Evolutionary conservation across 2,888 invertebrate genomes (phyloP).

Genomic region (Xanthorhoe spadicearia): DNA sequence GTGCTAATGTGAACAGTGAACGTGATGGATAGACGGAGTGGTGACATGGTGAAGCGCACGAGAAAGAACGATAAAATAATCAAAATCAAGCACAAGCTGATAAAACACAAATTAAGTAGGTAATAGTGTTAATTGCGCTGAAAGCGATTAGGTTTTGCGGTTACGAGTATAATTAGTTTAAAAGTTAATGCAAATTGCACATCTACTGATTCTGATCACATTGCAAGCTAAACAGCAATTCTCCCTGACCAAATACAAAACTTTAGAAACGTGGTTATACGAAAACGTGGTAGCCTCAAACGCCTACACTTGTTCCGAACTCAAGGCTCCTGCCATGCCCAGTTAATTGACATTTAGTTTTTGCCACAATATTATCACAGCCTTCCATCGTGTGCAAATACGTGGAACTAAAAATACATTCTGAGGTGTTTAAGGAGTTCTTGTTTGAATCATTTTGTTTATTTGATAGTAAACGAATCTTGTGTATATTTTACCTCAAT

Average conservation of each 20-base stretch:
- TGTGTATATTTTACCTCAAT: conserved; percentile 3
- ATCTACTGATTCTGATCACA: conserved; percentile 2
- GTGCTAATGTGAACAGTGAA: conserved; percentile 37
- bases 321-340: conserved; percentile 65
- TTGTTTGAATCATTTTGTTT: conserved; percentile 26
- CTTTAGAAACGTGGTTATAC: conserved; percentile 49
- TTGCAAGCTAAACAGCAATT: not conserved
- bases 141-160: conserved; percentile 30
- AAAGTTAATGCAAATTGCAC: not conserved
- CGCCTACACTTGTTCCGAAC: conserved; percentile 52
- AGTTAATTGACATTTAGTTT: conserved; percentile 60
- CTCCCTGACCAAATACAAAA: not conserved
- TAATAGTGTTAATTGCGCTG: conserved; percentile 47
- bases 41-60: conserved; percentile 63
- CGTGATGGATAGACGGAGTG: conserved; percentile 61
- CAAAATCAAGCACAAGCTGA: conserved; percentile 76
- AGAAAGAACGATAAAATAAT: conserved; percentile 72
- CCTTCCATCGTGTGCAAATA: conserved; percentile 48
- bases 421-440: conserved; percentile 22
- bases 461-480: conserved; percentile 17
- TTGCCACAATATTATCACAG: conserved; percentile 47
- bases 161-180: conserved; percentile 9
- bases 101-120: conserved; percentile 74
- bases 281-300: conserved; percentile 61
- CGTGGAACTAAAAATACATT: conserved; percentile 26